A percentile compares a stretch with the other conserved stretches of the same genome.
These are phyloP conservation scores for Pantherophis guttatus DNA, from an alignment of 2,113 vertebrate genomes.

Conservation along the genomic window DNA sequence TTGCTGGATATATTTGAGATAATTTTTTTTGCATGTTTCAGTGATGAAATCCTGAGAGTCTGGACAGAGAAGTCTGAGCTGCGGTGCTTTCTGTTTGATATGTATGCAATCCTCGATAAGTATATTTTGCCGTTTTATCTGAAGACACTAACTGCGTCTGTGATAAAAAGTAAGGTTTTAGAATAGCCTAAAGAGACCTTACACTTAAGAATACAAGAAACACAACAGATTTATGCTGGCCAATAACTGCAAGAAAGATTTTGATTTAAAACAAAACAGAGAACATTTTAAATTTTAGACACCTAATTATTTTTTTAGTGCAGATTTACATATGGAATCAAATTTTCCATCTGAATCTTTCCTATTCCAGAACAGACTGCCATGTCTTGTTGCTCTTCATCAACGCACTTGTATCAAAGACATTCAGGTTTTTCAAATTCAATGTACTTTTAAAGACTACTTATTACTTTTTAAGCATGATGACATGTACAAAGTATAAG, in stretches of 20 bases:
- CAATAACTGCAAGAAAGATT: neutral
- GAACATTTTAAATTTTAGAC: neutral
- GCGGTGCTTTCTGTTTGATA: neutral
- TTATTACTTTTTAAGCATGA: neutral
- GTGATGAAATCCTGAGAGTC: neutral
- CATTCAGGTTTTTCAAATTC: neutral
- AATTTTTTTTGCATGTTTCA: neutral
- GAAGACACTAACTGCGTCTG: neutral
- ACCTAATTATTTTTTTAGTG: neutral
- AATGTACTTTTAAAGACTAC: neutral
- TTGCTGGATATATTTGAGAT: slow-evolving; percentile 39
- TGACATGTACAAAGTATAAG: neutral
- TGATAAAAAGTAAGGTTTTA: neutral
- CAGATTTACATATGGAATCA: neutral
- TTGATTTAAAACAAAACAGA: neutral
- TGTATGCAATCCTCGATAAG: fast-evolving
- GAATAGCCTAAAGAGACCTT: neutral
- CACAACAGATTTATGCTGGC: neutral
- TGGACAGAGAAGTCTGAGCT: neutral
- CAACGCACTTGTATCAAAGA: neutral
- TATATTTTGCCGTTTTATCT: neutral
- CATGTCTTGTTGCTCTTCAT: neutral
- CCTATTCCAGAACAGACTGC: neutral
- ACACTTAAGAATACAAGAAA: neutral
- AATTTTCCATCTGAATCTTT: neutral